Conservation (phyloP, 2,797 vertebrate species). For the Gambelia wislizenii region DNA sequence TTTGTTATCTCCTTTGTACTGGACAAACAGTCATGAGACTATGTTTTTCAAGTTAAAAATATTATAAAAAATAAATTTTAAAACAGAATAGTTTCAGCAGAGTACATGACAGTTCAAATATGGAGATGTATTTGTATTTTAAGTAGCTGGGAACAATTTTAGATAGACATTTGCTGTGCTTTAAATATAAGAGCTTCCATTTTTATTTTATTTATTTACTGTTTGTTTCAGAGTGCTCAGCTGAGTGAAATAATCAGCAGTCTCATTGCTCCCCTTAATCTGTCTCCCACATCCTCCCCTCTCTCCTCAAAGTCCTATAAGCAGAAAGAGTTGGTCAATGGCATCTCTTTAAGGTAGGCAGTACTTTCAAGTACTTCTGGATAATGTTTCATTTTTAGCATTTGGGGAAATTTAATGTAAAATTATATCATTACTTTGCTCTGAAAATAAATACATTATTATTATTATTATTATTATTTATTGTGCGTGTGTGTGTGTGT, state of each 20-base stretch:
- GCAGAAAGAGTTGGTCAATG: conserved; percentile 80
- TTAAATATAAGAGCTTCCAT: conserved; percentile 24
- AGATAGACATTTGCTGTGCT: conserved; percentile 23
- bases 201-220: conserved; percentile 48
- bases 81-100: not conserved
- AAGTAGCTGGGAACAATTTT: not conserved
- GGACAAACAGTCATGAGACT: too few relatives aligned
- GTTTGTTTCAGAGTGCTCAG: conserved; percentile 88
- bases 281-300: conserved; percentile 84
- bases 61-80: too few relatives aligned
- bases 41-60: too few relatives aligned
- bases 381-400: not conserved
- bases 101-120: not conserved
- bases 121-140: not conserved
- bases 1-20: too few relatives aligned
- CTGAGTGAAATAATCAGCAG: conserved; percentile 93
- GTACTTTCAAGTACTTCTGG: not conserved
- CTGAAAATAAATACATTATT: not conserved
- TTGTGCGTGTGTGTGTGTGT: too few relatives aligned
- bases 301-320: conserved; percentile 82
- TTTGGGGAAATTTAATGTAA: not conserved
- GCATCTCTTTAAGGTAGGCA: conserved; percentile 77
- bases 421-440: not conserved
- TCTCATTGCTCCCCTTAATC: conserved; percentile 86
- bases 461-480: too few relatives aligned